Percentiles rank a stretch among this genome's conserved stretches.
Evolutionary conservation across 2,888 invertebrate species (phyloP).

Genomic region (Cerastis leucographa): DNA sequence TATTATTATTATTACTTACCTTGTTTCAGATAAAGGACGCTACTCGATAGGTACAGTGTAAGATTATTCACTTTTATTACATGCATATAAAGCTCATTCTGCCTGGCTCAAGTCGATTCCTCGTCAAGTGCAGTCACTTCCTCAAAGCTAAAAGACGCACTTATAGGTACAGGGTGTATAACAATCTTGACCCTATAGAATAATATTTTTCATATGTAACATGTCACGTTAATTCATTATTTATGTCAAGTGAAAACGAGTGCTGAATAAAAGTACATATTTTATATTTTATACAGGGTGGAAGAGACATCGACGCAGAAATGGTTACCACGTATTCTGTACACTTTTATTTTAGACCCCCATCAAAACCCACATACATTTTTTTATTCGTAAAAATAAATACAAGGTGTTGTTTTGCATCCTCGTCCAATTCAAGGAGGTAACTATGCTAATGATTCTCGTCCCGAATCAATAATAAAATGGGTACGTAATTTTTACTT

Average conservation of each 20-base stretch:
- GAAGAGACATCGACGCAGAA: no score
- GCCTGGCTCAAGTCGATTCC: neutral
- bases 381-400: no score
- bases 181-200: neutral
- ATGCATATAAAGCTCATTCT: neutral
- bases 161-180: neutral
- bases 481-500: no score
- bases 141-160: neutral
- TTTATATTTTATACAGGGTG: no score
- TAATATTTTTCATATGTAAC: neutral
- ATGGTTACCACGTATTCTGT: no score
- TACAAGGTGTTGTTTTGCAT: no score
- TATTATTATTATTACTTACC: no score
- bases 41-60: neutral
- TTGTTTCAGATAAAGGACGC: neutral
- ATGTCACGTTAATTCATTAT: neutral
- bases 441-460: no score
- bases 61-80: neutral
- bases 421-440: no score
- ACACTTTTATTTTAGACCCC: no score
- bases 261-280: neutral
- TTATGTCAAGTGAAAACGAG: neutral
- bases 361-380: no score
- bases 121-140: neutral
- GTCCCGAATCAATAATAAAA: no score